phyloP scores from a whole-genome alignment of 1,140 invertebrate genomes.

The Lepidurus arcticus region DNA sequence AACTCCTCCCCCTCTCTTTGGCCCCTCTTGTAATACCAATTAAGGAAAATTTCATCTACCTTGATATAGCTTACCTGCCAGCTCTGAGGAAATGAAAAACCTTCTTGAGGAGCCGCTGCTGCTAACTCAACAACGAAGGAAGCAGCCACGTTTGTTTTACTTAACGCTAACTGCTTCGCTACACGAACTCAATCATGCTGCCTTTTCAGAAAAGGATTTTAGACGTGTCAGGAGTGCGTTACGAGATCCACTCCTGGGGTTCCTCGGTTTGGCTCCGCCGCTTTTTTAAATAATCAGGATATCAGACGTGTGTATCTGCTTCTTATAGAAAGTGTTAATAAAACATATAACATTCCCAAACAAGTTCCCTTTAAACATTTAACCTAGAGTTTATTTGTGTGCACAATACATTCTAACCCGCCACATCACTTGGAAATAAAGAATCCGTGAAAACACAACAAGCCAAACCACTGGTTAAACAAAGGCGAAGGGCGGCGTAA shows the following conservation, averaged over 20 bases:
- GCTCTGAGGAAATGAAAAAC: background rate
- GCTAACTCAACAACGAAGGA: constrained; percentile 6
- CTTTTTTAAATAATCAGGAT: background rate
- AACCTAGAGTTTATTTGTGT: too few species aligned
- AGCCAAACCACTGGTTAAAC: background rate
- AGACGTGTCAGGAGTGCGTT: background rate
- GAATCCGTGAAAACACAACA: background rate
- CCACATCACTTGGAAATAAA: too few species aligned
- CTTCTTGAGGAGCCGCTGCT: background rate
- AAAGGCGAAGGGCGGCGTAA: background rate
- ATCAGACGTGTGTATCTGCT: too few species aligned
- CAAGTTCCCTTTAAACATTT: too few species aligned
- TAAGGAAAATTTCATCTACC: constrained; percentile 6
- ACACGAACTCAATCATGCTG: constrained; percentile 7
- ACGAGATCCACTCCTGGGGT: background rate
- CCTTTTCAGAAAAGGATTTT: background rate
- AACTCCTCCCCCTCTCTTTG: background rate
- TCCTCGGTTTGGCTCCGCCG: background rate
- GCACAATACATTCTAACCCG: too few species aligned
- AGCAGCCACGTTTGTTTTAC: constrained; percentile 21
- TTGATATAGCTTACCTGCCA: constrained; percentile 18
- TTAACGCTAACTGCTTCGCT: background rate
- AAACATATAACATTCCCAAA: too few species aligned
- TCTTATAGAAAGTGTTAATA: too few species aligned
- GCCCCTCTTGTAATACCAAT: constrained; percentile 9